These are phyloP conservation scores for Nothoprocta pentlandii DNA, from an alignment of 2,113 vertebrate genomes.

Conservation along the genomic window DNA sequence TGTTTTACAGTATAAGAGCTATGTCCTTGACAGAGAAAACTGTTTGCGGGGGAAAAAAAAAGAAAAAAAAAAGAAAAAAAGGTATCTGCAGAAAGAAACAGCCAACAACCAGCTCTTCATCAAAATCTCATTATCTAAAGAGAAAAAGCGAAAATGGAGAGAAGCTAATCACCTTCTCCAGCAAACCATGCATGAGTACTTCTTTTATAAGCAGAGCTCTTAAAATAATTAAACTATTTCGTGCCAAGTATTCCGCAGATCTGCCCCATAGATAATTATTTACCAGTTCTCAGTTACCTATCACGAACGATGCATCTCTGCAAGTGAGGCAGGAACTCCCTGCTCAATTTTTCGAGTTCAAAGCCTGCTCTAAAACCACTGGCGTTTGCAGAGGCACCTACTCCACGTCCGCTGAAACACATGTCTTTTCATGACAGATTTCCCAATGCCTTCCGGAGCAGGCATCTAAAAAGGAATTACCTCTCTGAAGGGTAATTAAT, in stretches of 20 bases:
- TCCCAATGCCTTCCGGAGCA: conserved; percentile 11
- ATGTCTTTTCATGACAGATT: not conserved
- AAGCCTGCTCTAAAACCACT: conserved; percentile 30
- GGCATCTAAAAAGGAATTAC: conserved; percentile 35
- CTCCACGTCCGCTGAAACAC: not conserved
- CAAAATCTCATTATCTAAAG: not conserved
- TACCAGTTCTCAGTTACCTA: conserved; percentile 47
- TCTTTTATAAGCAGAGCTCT: conserved; percentile 52
- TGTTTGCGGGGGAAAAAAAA: not conserved
- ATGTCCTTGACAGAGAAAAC: not conserved
- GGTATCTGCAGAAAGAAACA: not conserved
- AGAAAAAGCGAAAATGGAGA: conserved; percentile 8
- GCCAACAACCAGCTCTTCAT: not conserved
- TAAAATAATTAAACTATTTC: conserved; percentile 21
- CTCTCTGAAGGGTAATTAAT: conserved; percentile 55
- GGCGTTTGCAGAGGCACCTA: conserved; percentile 34
- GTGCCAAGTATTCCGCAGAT: conserved; percentile 22
- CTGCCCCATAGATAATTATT: conserved; percentile 2
- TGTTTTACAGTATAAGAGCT: not conserved
- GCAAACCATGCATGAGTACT: not conserved
- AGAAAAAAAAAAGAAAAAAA: not conserved
- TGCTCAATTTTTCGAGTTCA: conserved; percentile 50
- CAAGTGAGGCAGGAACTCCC: conserved; percentile 44
- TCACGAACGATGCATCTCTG: conserved; percentile 36
- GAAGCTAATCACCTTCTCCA: not conserved